Evolutionary conservation across 2,888 invertebrate species (phyloP), one percentile per base, ranked within the genome.

Genomic region (Spodoptera exigua): DNA sequence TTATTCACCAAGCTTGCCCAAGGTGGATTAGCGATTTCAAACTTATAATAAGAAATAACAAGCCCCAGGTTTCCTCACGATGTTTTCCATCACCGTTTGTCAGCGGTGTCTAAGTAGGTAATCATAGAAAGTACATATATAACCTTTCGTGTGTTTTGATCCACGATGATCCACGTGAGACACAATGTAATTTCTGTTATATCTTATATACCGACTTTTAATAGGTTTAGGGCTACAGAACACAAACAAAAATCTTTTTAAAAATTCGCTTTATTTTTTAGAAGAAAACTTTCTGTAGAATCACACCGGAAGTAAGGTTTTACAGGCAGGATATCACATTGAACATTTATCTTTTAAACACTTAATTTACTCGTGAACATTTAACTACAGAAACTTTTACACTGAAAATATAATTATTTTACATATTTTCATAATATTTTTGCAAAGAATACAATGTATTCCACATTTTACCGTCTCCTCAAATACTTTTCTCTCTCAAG

Each of bases 271-370:
- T 89, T 92, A 85, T 81, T 86, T 87, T 86, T 89, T 82, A 87
- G 86, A 88, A 86, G 88, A 89, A 87, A 27, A 76, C 80, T 85
- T 83, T 79, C 74, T 85, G 84, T 88, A 85, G 86, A 88, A 88
- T 89, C 87, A 91, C 91, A 92, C 88, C 84, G 89, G 91, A 90
- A 91, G 87, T 88, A 85, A 78, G 85, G 86, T 87, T 41, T 84
- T 88, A 89, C 85, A 93, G 93, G 92, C 92, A 92, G 93, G 92
- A 89, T 93, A 93, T 93, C 93, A 93, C 93, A 93, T 91, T 89
- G 80, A 93, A 93, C 92, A 93, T 92, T 91, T 84, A 91, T 84
- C 70, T 71, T 73, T 79, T 66, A 76, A 82, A 85, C 78, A 79
- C 78, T 78, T 79, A 77, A 78, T 70, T 80, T 77, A 83, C 70